A percentile compares a stretch with the other conserved stretches of the same genome.
These are phyloP conservation scores for Oreochromis tanganicae DNA, from an alignment of 2,113 vertebrate genomes.

Conservation along the genomic window DNA sequence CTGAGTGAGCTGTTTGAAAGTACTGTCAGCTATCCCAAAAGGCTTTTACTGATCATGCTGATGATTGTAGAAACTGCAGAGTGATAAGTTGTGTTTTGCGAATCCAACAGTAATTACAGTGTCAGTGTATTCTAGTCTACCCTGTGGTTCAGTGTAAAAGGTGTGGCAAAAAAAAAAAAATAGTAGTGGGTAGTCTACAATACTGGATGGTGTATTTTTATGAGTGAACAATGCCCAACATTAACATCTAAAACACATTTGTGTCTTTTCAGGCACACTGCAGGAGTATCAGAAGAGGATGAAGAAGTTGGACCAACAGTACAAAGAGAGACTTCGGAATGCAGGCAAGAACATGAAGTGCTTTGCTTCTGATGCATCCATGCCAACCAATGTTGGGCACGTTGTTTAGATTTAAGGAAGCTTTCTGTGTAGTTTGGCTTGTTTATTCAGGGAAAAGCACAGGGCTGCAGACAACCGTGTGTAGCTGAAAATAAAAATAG, in stretches of 20 bases:
- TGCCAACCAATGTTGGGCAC: background rate
- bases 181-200: background rate
- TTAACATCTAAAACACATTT: background rate
- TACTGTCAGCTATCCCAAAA: background rate
- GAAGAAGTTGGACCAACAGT: slow-evolving; percentile 98
- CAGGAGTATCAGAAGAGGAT: slow-evolving; percentile 99
- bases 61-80: background rate
- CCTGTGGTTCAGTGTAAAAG: background rate
- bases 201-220: background rate
- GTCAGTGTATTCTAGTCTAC: background rate
- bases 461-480: background rate
- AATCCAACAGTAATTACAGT: background rate
- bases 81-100: background rate
- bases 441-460: background rate
- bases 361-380: background rate
- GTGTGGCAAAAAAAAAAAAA: background rate
- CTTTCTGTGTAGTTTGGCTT: background rate
- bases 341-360: slow-evolving; percentile 72
- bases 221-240: background rate
- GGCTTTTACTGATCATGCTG: background rate
- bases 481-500: background rate
- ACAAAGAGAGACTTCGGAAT: slow-evolving; percentile 94
- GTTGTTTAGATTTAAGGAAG: background rate
- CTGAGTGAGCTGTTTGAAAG: background rate
- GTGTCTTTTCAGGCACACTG: slow-evolving; percentile 78